Evolutionary conservation across 2,888 invertebrate genomes (phyloP), one percentile per base, ranked within the genome.

Genomic region (Coenonympha arcania): DNA sequence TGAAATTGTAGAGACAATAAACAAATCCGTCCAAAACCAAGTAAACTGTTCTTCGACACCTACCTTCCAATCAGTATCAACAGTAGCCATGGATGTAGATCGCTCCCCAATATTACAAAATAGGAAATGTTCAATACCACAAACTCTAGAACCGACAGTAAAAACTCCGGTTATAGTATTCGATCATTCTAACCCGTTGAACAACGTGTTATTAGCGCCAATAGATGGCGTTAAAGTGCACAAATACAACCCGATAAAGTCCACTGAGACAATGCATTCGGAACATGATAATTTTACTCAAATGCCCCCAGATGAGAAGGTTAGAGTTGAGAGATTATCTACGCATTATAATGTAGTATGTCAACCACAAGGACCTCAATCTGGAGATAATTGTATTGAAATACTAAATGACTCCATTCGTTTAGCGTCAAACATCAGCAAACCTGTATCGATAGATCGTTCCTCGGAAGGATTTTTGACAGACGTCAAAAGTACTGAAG

Each of bases 141-240:
- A 44, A 24, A 46, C 48, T 18, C 3, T n/a, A n/a, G n/a, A n/a
- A n/a, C n/a, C n/a, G n/a, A n/a, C 31, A 41, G 26, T 34, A 11
- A 37, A 57, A 1, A 57, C 49, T 1, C 50, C 52, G 6, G 66
- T 77, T 0, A 51, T 85, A 31, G 57, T 76, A 3, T 85, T 85
- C 34, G 85, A 85, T 44, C 74, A 68, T 3, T 15, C 49, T 0
- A 84, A 84, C 54, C 85, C 86, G 0, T 59, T 85, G 8, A 85
- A 85, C 49, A 85, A 85, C 52, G 58, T 86, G 2, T 40, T 74
- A 0, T 34, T 61, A 26, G 48, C 58, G 9, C 56, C 56, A 20
- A 37, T 62, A 0, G 61, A 67, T 39, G 56, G 50, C 5, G 41
- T 57, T 0, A 62, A 73, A 5, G 69, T 60, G 0, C 81, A 82